These are phyloP conservation scores for Sandelia bainsii DNA, from an alignment of 2,797 vertebrate species.

Conservation along the genomic window DNA sequence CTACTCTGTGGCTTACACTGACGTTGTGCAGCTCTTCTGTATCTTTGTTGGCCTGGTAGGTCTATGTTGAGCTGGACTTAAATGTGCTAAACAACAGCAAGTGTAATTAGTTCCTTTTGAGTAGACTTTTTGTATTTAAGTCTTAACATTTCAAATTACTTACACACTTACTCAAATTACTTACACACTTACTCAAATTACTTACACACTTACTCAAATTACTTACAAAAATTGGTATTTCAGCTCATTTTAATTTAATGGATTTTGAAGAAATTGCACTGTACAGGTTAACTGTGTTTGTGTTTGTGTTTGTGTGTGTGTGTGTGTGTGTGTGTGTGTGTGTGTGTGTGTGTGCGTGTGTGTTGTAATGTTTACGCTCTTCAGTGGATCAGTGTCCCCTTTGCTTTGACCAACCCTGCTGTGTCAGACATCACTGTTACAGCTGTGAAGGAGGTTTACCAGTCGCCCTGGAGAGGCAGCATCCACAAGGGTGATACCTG, in stretches of 20 bases:
- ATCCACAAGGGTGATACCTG: slow-evolving; percentile 86
- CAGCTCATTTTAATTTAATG: too few species aligned
- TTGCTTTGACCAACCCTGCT: slow-evolving; percentile 92
- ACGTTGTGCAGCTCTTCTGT: slow-evolving; percentile 98
- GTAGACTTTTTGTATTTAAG: not conserved
- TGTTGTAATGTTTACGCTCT: not conserved
- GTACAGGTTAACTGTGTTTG: too few species aligned
- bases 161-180: too few species aligned
- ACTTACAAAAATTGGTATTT: too few species aligned
- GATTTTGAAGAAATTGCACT: too few species aligned
- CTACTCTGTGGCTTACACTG: slow-evolving; percentile 97
- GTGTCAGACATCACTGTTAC: slow-evolving; percentile 94
- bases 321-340: not conserved
- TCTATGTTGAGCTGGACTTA: slow-evolving; percentile 23
- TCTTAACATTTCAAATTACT: too few species aligned
- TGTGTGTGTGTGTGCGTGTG: not conserved
- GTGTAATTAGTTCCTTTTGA: not conserved
- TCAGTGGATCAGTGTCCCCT: slow-evolving; percentile 97
- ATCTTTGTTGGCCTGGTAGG: slow-evolving; percentile 96
- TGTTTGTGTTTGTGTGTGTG: not conserved
- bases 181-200: too few species aligned
- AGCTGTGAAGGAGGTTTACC: slow-evolving; percentile 88
- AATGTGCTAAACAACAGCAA: not conserved
- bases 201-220: too few species aligned
- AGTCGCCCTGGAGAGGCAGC: slow-evolving; percentile 93